phyloP scores from a whole-genome alignment of 2,888 invertebrate species.

The Tolmerus cingulatus region DNA sequence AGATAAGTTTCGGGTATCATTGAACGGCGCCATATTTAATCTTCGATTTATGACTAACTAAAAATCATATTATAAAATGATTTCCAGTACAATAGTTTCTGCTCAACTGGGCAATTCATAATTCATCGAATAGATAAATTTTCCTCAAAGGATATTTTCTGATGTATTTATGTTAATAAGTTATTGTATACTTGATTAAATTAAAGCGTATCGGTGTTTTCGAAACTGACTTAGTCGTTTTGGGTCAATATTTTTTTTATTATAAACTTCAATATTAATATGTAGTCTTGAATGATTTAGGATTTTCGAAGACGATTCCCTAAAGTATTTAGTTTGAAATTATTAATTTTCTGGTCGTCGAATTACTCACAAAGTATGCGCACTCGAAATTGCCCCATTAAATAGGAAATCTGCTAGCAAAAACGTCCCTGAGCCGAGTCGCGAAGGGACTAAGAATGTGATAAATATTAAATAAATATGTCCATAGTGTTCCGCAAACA shows the following conservation, averaged over 20 bases:
- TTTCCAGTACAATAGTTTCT: background rate
- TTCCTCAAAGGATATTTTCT: background rate
- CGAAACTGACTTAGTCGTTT: too few species aligned
- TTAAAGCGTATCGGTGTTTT: too few species aligned
- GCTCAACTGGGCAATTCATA: background rate
- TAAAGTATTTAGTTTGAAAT: background rate
- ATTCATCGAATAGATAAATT: background rate
- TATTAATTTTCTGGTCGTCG: background rate
- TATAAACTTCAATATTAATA: too few species aligned
- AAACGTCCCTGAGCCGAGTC: background rate
- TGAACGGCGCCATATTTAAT: background rate
- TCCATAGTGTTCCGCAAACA: slow-evolving; percentile 27
- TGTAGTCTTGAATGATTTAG: too few species aligned
- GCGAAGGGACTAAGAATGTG: background rate
- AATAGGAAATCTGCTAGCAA: background rate
- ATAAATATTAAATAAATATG: slow-evolving; percentile 35
- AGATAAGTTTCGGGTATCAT: background rate
- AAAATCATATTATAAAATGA: too few species aligned
- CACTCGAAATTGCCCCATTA: background rate
- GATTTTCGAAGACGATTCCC: background rate
- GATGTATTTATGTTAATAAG: too few species aligned
- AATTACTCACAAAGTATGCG: background rate
- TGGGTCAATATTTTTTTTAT: too few species aligned
- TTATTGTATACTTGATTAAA: too few species aligned
- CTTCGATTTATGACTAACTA: background rate